phyloP scores from a whole-genome alignment of 2,797 vertebrate genomes.

The Anableps anableps region DNA sequence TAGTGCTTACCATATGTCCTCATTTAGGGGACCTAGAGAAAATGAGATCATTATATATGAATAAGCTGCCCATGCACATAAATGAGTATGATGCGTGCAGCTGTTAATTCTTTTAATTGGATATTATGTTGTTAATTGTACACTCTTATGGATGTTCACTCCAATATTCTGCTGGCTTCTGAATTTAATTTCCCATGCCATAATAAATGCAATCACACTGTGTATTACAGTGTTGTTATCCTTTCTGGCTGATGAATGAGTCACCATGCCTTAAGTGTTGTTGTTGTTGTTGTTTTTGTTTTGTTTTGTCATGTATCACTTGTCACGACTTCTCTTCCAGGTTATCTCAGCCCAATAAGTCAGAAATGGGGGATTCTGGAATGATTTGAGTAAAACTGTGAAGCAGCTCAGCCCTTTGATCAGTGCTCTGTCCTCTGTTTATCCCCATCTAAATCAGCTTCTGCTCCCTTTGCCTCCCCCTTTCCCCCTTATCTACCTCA shows the following conservation, averaged over 20 bases:
- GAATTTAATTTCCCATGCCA: conserved; percentile 33
- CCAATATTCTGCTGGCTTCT: not conserved
- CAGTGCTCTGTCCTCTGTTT: conserved; percentile 50
- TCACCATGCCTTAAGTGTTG: conserved; percentile 20
- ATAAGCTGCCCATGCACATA: conserved; percentile 5
- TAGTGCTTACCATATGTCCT: conserved; percentile 16
- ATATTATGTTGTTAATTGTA: conserved; percentile 23
- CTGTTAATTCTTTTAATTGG: conserved; percentile 33
- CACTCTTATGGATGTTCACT: conserved; percentile 12
- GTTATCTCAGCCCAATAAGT: conserved; percentile 33
- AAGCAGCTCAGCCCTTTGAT: conserved; percentile 44
- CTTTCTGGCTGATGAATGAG: conserved; percentile 24
- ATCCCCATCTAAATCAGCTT: conserved; percentile 48
- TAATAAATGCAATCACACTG: conserved; percentile 32
- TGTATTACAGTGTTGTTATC: conserved; percentile 19
- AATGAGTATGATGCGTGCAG: conserved; percentile 14
- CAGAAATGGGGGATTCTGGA: conserved; percentile 28
- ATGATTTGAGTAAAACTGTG: conserved; percentile 36
- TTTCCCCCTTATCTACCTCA: conserved; percentile 10
- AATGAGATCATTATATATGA: conserved; percentile 21
- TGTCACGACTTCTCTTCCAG: conserved; percentile 18
- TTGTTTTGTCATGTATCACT: conserved; percentile 5
- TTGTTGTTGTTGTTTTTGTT: not conserved
- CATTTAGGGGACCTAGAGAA: conserved; percentile 12
- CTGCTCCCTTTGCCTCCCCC: not conserved